Evolutionary conservation across 2,888 invertebrate species (phyloP), one percentile per base, ranked within the genome.

Genomic region (Steinernema scapterisci): DNA sequence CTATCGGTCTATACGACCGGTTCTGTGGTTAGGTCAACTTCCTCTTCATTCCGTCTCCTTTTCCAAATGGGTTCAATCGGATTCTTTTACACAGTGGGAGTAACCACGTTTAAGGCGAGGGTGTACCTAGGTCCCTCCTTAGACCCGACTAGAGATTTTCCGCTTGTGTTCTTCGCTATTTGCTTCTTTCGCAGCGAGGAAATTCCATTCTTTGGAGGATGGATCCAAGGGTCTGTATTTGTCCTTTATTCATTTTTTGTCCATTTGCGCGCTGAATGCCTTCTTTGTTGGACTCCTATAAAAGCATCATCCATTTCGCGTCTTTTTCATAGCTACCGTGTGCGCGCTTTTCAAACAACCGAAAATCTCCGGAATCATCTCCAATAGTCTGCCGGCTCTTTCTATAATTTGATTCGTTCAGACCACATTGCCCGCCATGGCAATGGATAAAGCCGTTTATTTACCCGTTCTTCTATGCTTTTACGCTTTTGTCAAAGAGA

Each of bases 401-500:
- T 9, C 5, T 38, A 7, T 48, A 63, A 3, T 63, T 3, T 38
- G 5, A 3, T 13, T 19, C 13, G n/a, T 38, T 38, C 38, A 38
- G 38, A 38, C 38, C 38, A 38, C 38, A 38, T 38, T 38, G 38
- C 38, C n/a, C 38, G 9, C n/a, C 25, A 16, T 63, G 23, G 31
- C 19, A n/a, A 63, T 63, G 63, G 31, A 63, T 9, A 63, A 63
- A 25, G 27, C 63, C 13, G 1, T 63, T 6, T 27, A 25, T 19
- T 31, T 63, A 63, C 63, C 63, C 3, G 31, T 63, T 13, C 31
- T 73, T n/a, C 45, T 77, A 13, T 76, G 75, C 46, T 54, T 77
- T 23, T 77, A 77, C 46, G 70, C 78, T 21, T 52, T 78, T 11
- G 48, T 77, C 9, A 77, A 77, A 48, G 80, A 80, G 45, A 80